Base-by-base conservation (phyloP, 2,797 vertebrate species). In the Siniperca scherzeri region DNA sequence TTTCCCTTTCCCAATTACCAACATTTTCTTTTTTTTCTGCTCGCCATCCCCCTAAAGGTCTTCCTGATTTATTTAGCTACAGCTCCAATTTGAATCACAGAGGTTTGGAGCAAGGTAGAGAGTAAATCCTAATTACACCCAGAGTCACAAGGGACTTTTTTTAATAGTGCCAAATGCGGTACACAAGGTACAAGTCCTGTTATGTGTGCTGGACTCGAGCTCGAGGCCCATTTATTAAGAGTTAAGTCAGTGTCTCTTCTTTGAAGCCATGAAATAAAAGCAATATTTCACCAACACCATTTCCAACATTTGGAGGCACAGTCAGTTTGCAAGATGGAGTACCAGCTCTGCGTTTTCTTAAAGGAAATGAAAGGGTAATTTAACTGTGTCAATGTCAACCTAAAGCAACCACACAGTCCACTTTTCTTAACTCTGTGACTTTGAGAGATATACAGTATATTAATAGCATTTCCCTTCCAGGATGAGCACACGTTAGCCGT, bases 371-470 rank as follows among this genome's bases (percentile, higher is more conserved):
- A 93, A 91, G 84, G 86, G 80, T 82, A 71, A 75, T 85, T 81
- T 92, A 95, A 95, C 70, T 95, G 91, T 96, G 95, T 96, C 95
- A 96, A 94, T 92, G 95, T 95, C 94, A 92, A 94, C 89, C 89
- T 84, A 81, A 83, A 92, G 87, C 84, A 85, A 86, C 88, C 80
- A 70, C 80, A n/a, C 70, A 86, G 88, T 90, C 90, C 79, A 88
- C 90, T 91, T 91, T 78, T 84, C 77, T 72, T 79, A 90, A 89
- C 87, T 90, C 87, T 44, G 93, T 95, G 95, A 96, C 95, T 95
- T 96, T 95, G 95, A 93, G 91, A 95, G 82, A 88, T 83, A 83
- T 85, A 21, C 50, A 1, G 81, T 77, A 64, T 96, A 96, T 96
- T 94, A 95, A 95, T 96, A 96, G 94, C 88, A 78, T 87, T 91